Evolutionary conservation across 2,888 invertebrate genomes (phyloP), one percentile per base, ranked within the genome.

Genomic region (Leucozona laternaria): DNA sequence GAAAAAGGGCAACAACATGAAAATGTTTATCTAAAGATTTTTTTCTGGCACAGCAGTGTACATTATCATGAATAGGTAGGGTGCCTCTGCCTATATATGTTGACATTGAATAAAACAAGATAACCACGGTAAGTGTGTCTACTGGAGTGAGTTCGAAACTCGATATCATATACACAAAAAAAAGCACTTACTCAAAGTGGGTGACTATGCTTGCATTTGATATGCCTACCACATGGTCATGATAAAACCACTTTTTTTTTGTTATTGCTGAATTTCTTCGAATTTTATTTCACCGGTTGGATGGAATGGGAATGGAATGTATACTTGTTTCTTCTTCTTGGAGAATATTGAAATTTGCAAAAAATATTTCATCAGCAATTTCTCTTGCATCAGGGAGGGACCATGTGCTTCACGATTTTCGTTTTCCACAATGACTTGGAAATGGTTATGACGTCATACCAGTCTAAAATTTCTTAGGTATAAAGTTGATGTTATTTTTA

Each of bases 361-460:
- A 75, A 43, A 58, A 17, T 60, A 60, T 80, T 80, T 80, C 76
- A 62, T 80, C 76, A 80, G 80, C 75, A 20, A 80, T 55, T 70
- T 78, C 22, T 20, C 31, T 22, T 66, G 17, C 17, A 34, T 10
- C 48, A 66, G 48, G 31, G 45, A 48, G 13, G 2, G 31, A 20
- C 11, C 5, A 5, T 40, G 15, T 60, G 15, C 22, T 58, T 60
- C 11, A 45, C 5, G 43, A 17, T 45, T 28, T 25, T 45, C 17
- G 28, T 20, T 31, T 66, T 66, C 31, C 66, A 50, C 37, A 50
- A 37, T 20, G 50, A 53, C 34, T 53, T 53, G 1, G 25, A 68
- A 53, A 50, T 37, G 25, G 22, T 1, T n/a, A 40, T 68, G 68
- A 68, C 68, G 53, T 68, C 68, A 68, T 45, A 13, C 15, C 2